phyloP scores from a whole-genome alignment of 2,113 vertebrate species.

The Aldabrachelys gigantea region DNA sequence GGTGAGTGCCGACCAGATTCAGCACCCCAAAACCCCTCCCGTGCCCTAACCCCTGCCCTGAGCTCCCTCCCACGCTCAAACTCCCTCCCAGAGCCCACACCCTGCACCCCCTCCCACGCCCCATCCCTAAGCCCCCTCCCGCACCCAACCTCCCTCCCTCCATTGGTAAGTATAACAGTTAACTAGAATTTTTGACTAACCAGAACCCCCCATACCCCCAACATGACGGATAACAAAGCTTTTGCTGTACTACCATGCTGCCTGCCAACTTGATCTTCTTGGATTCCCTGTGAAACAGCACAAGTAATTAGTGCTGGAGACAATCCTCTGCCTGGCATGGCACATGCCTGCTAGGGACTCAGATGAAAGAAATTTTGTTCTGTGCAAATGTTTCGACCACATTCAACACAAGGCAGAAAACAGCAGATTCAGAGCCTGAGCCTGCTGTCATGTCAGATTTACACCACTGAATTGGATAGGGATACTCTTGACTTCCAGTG shows the following conservation, averaged over 20 bases:
- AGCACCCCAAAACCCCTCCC: too few relatives aligned
- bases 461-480: background rate
- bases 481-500: background rate
- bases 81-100: too few relatives aligned
- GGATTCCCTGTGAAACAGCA: background rate
- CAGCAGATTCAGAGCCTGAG: background rate
- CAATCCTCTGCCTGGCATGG: accelerated
- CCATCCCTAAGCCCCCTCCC: too few relatives aligned
- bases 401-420: slow-evolving; percentile 10
- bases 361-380: background rate
- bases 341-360: accelerated
- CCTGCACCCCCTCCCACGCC: too few relatives aligned
- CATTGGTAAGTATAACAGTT: too few relatives aligned
- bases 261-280: background rate
- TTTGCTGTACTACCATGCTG: background rate
- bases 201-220: too few relatives aligned
- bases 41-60: too few relatives aligned
- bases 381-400: accelerated
- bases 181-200: too few relatives aligned
- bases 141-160: too few relatives aligned
- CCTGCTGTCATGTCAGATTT: background rate
- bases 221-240: too few relatives aligned
- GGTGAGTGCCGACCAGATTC: too few relatives aligned
- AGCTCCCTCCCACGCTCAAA: too few relatives aligned
- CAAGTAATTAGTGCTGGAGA: accelerated